These are phyloP conservation scores for Chrysemys picta DNA, from an alignment of 2,113 vertebrate species.

Conservation along the genomic window DNA sequence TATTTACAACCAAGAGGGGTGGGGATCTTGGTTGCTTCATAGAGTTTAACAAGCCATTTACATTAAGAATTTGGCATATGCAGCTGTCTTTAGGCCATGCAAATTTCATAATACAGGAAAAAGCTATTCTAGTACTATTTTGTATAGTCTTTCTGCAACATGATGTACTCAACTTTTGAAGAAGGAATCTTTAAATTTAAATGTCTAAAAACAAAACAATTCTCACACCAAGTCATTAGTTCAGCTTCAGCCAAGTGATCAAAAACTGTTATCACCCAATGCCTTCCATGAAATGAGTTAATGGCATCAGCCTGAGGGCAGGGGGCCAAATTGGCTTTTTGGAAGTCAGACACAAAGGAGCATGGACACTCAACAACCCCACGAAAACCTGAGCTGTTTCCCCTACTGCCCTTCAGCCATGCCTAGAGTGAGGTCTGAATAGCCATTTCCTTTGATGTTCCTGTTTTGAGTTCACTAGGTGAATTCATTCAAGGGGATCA, in stretches of 20 bases:
- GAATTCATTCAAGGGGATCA: background rate
- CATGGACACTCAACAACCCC: background rate
- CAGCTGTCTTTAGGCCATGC: background rate
- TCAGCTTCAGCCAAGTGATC: background rate
- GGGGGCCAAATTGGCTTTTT: background rate
- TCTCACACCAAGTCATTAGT: background rate
- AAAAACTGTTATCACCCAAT: background rate
- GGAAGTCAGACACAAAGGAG: background rate
- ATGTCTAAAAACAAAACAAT: background rate
- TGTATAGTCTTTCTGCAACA: too few species aligned
- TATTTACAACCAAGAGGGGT: background rate
- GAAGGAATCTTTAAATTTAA: background rate
- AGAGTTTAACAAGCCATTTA: background rate
- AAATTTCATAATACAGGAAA: background rate
- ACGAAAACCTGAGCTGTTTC: background rate
- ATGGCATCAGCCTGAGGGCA: background rate
- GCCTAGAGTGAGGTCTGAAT: background rate
- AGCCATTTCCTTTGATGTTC: background rate
- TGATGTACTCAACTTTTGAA: background rate
- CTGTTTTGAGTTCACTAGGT: background rate
- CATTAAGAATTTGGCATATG: background rate
- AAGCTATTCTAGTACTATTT: too few species aligned
- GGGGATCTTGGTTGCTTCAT: background rate
- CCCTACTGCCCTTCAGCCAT: background rate
- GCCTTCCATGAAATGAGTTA: background rate